A percentile compares a stretch with the other conserved stretches of the same genome.
These are phyloP conservation scores for Diplodus sargus DNA, from an alignment of 2,797 vertebrate species.

Conservation along the genomic window DNA sequence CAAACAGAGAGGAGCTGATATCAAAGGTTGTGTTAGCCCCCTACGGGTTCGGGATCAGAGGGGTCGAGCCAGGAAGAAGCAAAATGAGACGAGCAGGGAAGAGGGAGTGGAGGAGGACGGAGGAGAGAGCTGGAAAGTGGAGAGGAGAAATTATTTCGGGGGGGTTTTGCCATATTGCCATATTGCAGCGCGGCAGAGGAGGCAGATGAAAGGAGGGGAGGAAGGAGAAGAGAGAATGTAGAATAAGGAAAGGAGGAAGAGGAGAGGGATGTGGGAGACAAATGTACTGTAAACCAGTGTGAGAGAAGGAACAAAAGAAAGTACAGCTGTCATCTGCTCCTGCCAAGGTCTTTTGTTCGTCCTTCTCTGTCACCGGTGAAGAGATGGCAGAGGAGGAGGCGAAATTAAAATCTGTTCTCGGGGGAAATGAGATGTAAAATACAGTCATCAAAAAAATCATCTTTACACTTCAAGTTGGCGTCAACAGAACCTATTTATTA, in stretches of 20 bases:
- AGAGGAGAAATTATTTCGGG: slow-evolving; percentile 8
- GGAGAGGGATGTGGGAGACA: slow-evolving; percentile 15
- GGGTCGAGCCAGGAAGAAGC: slow-evolving; percentile 39
- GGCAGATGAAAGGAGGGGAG: slow-evolving; percentile 29
- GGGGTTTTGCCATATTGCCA: slow-evolving; percentile 9
- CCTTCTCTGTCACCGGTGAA: slow-evolving; percentile 24
- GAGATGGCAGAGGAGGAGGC: neutral
- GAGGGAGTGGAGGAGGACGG: slow-evolving; percentile 5
- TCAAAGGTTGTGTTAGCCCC: slow-evolving; percentile 59
- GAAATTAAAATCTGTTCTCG: neutral
- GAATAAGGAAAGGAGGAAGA: neutral
- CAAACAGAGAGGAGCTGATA: slow-evolving; percentile 53
- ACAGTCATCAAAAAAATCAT: neutral
- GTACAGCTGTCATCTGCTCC: slow-evolving; percentile 15
- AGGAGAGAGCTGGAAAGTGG: neutral
- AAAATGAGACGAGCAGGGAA: slow-evolving; percentile 24
- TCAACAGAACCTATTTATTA: neutral
- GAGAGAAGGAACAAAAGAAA: slow-evolving; percentile 20
- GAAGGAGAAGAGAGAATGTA: neutral
- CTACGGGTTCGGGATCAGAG: slow-evolving; percentile 49
- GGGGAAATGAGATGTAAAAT: neutral
- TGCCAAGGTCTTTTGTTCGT: slow-evolving; percentile 31
- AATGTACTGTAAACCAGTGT: neutral
- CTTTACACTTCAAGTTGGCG: neutral
- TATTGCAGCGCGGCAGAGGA: slow-evolving; percentile 24